A percentile compares a stretch with the other conserved stretches of the same genome.
Evolutionary conservation across 2,113 vertebrate species (phyloP).

Genomic region (Otocyon megalotis): DNA sequence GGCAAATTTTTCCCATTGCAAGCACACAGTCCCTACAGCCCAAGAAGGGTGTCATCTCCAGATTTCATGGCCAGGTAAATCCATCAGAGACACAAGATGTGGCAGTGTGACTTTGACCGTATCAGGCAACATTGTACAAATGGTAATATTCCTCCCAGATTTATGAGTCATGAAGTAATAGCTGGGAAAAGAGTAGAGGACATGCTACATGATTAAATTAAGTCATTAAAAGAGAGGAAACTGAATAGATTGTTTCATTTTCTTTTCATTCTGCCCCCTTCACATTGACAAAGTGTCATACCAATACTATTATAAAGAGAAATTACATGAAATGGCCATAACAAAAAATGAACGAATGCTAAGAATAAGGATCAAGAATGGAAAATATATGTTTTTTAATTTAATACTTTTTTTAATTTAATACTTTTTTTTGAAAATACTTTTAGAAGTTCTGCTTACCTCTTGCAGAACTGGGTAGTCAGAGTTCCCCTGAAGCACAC

Average conservation of each 20-base stretch:
- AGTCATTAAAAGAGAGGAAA: not conserved
- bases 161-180: conserved; percentile 31
- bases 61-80: not conserved
- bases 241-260: not conserved
- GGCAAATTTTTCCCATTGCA: conserved; percentile 24
- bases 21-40: not conserved
- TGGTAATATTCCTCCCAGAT: not conserved
- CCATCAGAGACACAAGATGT: not conserved
- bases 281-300: not conserved
- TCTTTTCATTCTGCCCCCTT: not conserved
- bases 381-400: not conserved
- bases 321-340: not conserved
- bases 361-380: not conserved
- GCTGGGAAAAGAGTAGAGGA: not conserved
- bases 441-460: not conserved
- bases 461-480: not conserved
- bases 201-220: not conserved
- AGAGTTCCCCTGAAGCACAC: not conserved
- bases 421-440: not conserved
- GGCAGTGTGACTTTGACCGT: not conserved
- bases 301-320: not conserved
- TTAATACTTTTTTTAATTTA: not conserved
- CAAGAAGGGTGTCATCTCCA: not conserved
- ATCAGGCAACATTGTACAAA: not conserved
- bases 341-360: not conserved